Evolutionary conservation across 2,113 vertebrate genomes (phyloP).

Genomic region (Pluvianellus socialis): DNA sequence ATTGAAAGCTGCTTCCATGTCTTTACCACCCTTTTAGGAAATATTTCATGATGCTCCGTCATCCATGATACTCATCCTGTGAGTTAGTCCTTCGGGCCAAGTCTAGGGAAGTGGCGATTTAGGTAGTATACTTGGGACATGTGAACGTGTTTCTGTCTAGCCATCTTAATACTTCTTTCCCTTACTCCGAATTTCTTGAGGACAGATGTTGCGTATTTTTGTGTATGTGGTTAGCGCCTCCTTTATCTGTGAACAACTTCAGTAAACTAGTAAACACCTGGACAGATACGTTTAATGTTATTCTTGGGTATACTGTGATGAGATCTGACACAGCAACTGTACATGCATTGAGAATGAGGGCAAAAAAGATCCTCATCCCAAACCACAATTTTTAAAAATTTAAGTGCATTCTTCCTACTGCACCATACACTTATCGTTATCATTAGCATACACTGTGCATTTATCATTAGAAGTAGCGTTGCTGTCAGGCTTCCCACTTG

Average conservation of each 20-base stretch:
- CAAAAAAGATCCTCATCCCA: neutral
- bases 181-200: neutral
- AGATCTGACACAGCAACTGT: neutral
- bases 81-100: neutral
- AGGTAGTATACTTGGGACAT: neutral
- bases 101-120: neutral
- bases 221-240: neutral
- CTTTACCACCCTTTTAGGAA: neutral
- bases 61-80: neutral
- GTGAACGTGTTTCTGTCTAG: neutral
- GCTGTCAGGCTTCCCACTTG: neutral
- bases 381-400: neutral
- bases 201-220: neutral
- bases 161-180: neutral
- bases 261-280: neutral
- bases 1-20: neutral
- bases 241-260: neutral
- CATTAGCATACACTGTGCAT: neutral
- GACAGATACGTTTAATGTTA: neutral
- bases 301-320: neutral
- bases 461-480: neutral
- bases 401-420: neutral
- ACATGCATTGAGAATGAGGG: neutral
- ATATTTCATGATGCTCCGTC: neutral
- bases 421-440: neutral